phyloP scores from a whole-genome alignment of 2,797 vertebrate species.

The Rhinella marina region DNA sequence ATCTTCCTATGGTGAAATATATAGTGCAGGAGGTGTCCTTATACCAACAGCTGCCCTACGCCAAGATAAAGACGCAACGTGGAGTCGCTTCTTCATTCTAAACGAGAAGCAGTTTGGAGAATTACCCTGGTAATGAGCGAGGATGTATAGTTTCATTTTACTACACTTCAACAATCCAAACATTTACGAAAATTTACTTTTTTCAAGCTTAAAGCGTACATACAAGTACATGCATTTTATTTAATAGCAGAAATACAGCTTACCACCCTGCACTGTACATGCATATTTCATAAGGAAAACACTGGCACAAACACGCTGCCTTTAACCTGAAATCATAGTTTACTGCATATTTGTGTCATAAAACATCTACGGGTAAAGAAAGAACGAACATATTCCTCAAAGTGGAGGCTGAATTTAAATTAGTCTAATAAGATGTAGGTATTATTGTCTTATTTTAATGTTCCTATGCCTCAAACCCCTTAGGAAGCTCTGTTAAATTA shows the following conservation, averaged over 20 bases:
- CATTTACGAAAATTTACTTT: background rate
- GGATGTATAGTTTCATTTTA: background rate
- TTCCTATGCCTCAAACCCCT: conserved; percentile 57
- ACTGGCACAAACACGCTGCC: background rate
- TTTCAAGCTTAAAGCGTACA: background rate
- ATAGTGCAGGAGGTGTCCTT: no score
- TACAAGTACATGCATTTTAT: background rate
- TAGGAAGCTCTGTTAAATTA: conserved; percentile 56
- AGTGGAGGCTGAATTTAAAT: conserved; percentile 60
- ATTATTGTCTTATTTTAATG: conserved; percentile 64
- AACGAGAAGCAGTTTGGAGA: no score
- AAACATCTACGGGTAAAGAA: conserved; percentile 48
- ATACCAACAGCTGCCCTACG: no score
- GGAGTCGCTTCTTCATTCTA: no score
- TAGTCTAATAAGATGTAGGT: conserved; percentile 62
- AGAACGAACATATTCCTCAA: conserved; percentile 52
- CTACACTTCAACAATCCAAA: background rate
- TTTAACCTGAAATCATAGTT: conserved; percentile 49
- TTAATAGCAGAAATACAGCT: background rate
- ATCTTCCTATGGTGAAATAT: no score
- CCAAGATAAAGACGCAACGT: no score
- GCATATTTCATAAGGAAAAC: background rate
- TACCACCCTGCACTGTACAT: background rate
- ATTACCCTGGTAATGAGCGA: no score
- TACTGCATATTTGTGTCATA: conserved; percentile 54